These are phyloP conservation scores for Uria lomvia DNA, from an alignment of 2,113 vertebrate species.

Conservation along the genomic window DNA sequence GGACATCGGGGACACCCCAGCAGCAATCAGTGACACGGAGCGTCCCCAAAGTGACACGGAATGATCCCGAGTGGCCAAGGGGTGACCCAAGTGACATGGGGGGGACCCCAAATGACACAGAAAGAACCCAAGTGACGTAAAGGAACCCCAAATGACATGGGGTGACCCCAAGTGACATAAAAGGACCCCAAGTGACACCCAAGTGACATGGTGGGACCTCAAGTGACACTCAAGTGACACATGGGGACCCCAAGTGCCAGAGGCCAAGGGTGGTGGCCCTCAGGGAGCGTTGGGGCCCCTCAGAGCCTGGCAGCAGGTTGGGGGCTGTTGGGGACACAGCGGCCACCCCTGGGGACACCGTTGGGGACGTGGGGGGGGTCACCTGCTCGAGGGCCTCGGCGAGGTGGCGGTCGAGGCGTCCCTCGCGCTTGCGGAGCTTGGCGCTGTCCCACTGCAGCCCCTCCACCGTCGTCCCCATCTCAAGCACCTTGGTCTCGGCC, in stretches of 20 bases:
- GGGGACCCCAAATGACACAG: too few species aligned
- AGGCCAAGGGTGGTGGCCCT: too few species aligned
- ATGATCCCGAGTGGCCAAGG: too few species aligned
- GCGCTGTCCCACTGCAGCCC: slow-evolving; percentile 95
- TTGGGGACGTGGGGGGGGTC: neutral
- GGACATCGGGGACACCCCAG: too few species aligned
- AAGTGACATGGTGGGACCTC: neutral
- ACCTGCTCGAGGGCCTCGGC: slow-evolving; percentile 93
- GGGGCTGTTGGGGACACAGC: neutral
- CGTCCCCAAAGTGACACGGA: neutral
- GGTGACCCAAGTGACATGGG: neutral
- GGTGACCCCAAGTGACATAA: neutral
- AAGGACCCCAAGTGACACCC: neutral
- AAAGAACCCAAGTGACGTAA: neutral
- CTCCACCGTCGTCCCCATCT: slow-evolving; percentile 92
- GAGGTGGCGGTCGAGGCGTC: slow-evolving; percentile 90
- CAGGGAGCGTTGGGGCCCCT: neutral
- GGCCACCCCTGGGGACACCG: neutral
- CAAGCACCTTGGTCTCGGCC: slow-evolving; percentile 91
- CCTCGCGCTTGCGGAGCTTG: slow-evolving; percentile 89
- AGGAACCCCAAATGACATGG: neutral
- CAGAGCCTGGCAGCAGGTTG: neutral
- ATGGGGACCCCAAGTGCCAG: neutral
- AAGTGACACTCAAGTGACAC: too few species aligned
- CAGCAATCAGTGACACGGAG: too few species aligned